These are phyloP conservation scores for Gryon sp. DNA, from an alignment of 1,140 invertebrate species.

Conservation along the genomic window DNA sequence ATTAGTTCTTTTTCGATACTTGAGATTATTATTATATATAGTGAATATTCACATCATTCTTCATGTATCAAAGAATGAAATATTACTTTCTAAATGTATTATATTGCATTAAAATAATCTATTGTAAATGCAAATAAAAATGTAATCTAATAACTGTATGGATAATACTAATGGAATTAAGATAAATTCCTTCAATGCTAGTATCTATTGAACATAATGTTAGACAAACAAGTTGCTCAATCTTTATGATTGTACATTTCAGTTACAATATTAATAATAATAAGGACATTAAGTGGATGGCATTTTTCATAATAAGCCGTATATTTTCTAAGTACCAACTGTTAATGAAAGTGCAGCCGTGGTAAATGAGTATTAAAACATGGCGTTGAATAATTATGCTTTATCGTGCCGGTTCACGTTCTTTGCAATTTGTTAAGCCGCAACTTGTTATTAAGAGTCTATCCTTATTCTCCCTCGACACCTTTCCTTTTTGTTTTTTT, in stretches of 20 bases:
- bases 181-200: neutral
- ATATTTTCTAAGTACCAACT: conserved; percentile 12
- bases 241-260: conserved; percentile 6
- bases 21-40: no score
- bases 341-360: conserved; percentile 43
- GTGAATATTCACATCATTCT: no score
- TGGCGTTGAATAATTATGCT: conserved; percentile 37
- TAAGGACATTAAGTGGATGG: conserved; percentile 27
- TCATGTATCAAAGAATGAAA: no score
- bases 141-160: no score
- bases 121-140: no score
- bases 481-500: conserved; percentile 7
- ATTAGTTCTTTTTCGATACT: no score
- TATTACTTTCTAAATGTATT: no score
- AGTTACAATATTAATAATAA: conserved; percentile 9
- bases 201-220: no score
- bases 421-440: conserved; percentile 35
- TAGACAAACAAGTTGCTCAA: conserved; percentile 17
- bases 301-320: conserved; percentile 18
- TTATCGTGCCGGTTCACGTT: conserved; percentile 16
- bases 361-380: conserved; percentile 34
- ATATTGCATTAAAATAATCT: no score
- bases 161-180: no score
- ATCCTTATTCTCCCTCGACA: conserved; percentile 5
- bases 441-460: conserved; percentile 38